phyloP scores from a whole-genome alignment of 2,888 invertebrate genomes.

The Microplitis manilae region DNA sequence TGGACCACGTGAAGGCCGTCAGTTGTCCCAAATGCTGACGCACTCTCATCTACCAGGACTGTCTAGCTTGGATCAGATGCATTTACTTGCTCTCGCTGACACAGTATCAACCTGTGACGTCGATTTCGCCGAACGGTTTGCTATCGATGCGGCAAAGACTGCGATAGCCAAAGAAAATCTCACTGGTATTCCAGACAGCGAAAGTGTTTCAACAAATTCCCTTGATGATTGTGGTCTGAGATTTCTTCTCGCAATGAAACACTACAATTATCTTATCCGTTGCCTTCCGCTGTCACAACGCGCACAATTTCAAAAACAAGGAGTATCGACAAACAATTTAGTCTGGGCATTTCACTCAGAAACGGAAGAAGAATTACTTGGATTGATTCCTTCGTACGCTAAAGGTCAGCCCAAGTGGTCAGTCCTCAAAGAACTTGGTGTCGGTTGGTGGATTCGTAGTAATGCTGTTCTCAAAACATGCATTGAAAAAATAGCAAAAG shows the following conservation, averaged over 20 bases:
- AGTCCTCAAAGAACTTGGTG: conserved; percentile 89
- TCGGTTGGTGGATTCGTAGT: conserved; percentile 97
- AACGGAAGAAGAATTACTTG: conserved; percentile 94
- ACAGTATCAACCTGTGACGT: conserved; percentile 96
- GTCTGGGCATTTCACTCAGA: conserved; percentile 99
- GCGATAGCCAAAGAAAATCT: conserved; percentile 79
- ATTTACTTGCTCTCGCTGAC: conserved; percentile 97
- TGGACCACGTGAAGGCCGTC: conserved; percentile 88
- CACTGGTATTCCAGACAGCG: conserved; percentile 74
- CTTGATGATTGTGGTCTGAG: conserved; percentile 98
- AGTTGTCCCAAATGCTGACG: conserved; percentile 90
- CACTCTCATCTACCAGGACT: conserved; percentile 96
- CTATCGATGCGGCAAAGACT: conserved; percentile 78
- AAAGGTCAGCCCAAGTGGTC: conserved; percentile 92
- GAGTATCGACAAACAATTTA: conserved; percentile 90
- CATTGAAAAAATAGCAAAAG: conserved; percentile 94
- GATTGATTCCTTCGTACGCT: conserved; percentile 89
- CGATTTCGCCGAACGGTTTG: conserved; percentile 88
- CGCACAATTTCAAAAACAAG: conserved; percentile 87
- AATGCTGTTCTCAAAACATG: conserved; percentile 85
- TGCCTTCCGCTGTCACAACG: conserved; percentile 94
- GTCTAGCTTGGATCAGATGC: conserved; percentile 99
- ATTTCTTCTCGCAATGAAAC: conserved; percentile 97
- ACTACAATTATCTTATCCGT: conserved; percentile 94
- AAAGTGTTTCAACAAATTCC: conserved; percentile 80